These are phyloP conservation scores for Peromyscus attwateri DNA, from an alignment of 2,797 vertebrate genomes.

Conservation along the genomic window DNA sequence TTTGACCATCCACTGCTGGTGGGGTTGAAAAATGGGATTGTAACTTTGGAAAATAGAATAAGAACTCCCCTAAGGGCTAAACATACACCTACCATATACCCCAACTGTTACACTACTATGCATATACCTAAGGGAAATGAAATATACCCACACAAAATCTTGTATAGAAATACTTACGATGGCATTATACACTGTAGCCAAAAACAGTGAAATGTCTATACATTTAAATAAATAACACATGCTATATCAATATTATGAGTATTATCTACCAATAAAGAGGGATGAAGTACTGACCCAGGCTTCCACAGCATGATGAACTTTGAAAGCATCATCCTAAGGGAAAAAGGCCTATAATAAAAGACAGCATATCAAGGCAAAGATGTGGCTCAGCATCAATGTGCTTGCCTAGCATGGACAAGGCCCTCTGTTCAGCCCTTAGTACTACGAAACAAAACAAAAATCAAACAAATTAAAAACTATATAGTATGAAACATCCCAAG, in stretches of 20 bases:
- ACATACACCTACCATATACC: background rate
- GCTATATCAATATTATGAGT: background rate
- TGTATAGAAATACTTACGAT: background rate
- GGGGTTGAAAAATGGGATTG: slow-evolving; percentile 6
- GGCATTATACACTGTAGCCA: background rate
- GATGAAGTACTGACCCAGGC: background rate
- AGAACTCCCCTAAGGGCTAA: background rate
- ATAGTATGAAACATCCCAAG: background rate
- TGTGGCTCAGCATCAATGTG: background rate
- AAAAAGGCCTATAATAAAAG: slow-evolving; percentile 14
- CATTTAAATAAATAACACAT: background rate
- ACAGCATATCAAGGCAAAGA: background rate
- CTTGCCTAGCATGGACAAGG: background rate
- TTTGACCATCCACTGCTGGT: background rate
- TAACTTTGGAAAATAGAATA: slow-evolving; percentile 19
- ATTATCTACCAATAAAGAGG: background rate
- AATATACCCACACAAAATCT: background rate
- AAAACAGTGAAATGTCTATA: slow-evolving; percentile 14
- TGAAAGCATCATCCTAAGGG: background rate
- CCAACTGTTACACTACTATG: background rate
- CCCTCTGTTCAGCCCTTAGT: background rate
- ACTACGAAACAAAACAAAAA: background rate
- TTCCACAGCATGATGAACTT: background rate
- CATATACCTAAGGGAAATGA: slow-evolving; percentile 3
- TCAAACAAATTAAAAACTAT: background rate